Conservation (phyloP, 2,888 invertebrate genomes). For the Amiota mariae region DNA sequence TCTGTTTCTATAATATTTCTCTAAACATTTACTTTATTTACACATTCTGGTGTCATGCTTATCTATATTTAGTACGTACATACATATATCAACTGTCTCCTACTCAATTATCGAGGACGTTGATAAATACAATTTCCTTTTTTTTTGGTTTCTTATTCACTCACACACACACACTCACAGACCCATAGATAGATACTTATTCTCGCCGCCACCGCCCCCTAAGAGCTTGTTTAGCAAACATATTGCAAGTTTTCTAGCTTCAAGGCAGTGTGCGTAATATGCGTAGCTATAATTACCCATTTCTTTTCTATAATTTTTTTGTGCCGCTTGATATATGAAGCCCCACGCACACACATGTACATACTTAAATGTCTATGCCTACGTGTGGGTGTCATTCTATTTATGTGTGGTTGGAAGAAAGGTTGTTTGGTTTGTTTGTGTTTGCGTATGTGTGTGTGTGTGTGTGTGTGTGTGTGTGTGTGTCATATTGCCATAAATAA, state of each 20-base stretch:
- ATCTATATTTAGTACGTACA: too few relatives aligned
- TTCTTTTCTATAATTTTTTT: slow-evolving; percentile 17
- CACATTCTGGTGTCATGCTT: too few relatives aligned
- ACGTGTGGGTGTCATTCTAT: too few relatives aligned
- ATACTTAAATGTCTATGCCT: slow-evolving; percentile 30
- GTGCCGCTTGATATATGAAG: slow-evolving; percentile 37
- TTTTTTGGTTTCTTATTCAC: slow-evolving; percentile 15
- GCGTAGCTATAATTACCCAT: slow-evolving; percentile 15
- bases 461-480: too few relatives aligned
- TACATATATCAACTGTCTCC: background rate
- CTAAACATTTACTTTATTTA: too few relatives aligned
- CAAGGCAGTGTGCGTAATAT: background rate
- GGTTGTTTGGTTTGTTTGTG: slow-evolving; percentile 23
- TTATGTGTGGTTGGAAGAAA: slow-evolving; percentile 37
- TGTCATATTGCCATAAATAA: slow-evolving; percentile 6
- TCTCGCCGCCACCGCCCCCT: slow-evolving; percentile 42
- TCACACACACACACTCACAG: background rate
- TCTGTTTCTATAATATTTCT: too few relatives aligned
- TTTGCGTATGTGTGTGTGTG: slow-evolving; percentile 33
- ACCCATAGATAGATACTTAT: slow-evolving; percentile 38
- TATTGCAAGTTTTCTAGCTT: background rate
- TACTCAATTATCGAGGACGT: background rate
- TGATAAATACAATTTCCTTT: background rate
- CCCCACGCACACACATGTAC: background rate
- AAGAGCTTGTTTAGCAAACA: background rate